phyloP scores from a whole-genome alignment of 1,140 invertebrate species.

The Hylyphantes graminicola region DNA sequence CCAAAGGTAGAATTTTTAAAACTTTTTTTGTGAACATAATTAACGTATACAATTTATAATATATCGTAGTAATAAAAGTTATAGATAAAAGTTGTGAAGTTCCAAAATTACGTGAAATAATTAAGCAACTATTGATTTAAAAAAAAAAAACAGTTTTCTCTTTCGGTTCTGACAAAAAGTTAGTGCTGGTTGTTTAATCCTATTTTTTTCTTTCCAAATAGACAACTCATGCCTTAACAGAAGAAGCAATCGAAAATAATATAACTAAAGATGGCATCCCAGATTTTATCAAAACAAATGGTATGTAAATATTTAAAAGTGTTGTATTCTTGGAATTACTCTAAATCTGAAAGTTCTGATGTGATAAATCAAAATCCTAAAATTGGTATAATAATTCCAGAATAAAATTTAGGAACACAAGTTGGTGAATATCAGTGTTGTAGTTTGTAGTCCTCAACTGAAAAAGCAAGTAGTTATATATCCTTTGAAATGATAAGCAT shows the following conservation, averaged over 20 bases:
- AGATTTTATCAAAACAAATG: conserved; percentile 27
- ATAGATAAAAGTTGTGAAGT: background rate
- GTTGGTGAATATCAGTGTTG: too few species aligned
- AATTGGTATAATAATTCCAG: too few species aligned
- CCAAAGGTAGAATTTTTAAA: background rate
- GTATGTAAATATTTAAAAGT: background rate
- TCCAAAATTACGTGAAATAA: background rate
- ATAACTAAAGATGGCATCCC: conserved; percentile 1
- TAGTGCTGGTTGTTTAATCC: too few species aligned
- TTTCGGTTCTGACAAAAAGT: too few species aligned
- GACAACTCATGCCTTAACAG: background rate
- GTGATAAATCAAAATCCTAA: too few species aligned
- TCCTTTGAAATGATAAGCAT: too few species aligned
- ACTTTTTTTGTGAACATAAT: too few species aligned
- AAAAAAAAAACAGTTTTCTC: too few species aligned
- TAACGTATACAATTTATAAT: background rate
- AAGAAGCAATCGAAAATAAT: conserved; percentile 4
- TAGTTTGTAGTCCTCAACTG: too few species aligned
- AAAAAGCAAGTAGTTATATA: too few species aligned
- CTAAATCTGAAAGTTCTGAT: background rate
- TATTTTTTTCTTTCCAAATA: background rate
- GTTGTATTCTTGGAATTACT: background rate
- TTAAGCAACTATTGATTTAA: too few species aligned
- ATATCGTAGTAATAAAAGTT: background rate
- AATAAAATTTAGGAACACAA: too few species aligned